phyloP scores from a whole-genome alignment of 2,113 vertebrate species.

The Oryzias melastigma region DNA sequence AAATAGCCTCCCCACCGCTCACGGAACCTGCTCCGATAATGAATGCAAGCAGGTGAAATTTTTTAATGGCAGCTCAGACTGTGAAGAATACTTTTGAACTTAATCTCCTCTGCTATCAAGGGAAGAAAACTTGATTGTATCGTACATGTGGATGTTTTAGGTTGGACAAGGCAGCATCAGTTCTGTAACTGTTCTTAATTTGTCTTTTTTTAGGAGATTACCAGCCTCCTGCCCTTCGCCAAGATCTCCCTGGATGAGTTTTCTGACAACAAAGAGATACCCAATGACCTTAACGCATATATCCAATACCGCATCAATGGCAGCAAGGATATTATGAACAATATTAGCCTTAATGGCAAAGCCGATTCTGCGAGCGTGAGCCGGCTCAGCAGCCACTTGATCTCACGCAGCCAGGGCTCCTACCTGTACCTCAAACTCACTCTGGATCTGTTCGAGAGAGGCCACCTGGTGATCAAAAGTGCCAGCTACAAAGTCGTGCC shows the following conservation, averaged over 20 bases:
- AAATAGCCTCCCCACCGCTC: slow-evolving; percentile 17
- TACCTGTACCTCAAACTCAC: slow-evolving; percentile 97
- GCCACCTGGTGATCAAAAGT: slow-evolving; percentile 96
- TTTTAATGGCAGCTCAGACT: slow-evolving; percentile 12
- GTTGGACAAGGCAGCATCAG: neutral
- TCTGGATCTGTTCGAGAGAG: slow-evolving; percentile 93
- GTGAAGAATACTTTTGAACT: slow-evolving; percentile 7
- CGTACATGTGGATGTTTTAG: neutral
- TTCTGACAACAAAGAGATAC: slow-evolving; percentile 86
- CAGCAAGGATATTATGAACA: slow-evolving; percentile 93
- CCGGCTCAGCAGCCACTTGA: slow-evolving; percentile 94
- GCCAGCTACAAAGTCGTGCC: slow-evolving; percentile 98
- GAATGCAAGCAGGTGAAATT: slow-evolving; percentile 2
- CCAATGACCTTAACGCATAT: slow-evolving; percentile 89
- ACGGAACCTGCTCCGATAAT: slow-evolving; percentile 27
- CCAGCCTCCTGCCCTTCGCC: slow-evolving; percentile 82
- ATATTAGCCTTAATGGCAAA: slow-evolving; percentile 94
- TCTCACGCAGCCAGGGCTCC: slow-evolving; percentile 92
- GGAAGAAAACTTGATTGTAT: neutral
- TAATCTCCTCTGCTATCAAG: neutral
- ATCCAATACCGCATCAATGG: slow-evolving; percentile 89
- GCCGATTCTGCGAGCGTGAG: slow-evolving; percentile 84
- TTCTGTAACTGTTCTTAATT: slow-evolving; percentile 1
- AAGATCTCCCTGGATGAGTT: slow-evolving; percentile 90
- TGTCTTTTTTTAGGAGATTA: slow-evolving; percentile 81